Percentiles rank a stretch among this genome's conserved stretches.
phyloP scores from a whole-genome alignment of 2,113 vertebrate genomes.

The Castor canadensis region DNA sequence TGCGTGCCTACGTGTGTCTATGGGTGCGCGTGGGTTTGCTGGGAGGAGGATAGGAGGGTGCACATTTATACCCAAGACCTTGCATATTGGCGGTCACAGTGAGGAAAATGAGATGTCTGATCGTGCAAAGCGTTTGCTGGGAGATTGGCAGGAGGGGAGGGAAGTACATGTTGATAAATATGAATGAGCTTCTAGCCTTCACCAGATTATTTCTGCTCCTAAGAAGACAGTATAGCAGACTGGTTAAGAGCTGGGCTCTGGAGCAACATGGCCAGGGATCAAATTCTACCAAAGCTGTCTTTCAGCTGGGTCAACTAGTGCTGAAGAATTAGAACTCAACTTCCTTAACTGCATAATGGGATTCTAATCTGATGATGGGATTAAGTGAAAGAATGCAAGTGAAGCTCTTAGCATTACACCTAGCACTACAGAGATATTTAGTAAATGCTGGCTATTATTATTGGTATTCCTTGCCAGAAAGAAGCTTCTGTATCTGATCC shows the following conservation, averaged over 20 bases:
- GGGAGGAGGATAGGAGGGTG: not conserved
- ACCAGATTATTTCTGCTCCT: not conserved
- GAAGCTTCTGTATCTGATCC: not conserved
- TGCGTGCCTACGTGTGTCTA: not conserved
- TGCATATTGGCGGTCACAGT: not conserved
- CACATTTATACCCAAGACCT: slow-evolving; percentile 20
- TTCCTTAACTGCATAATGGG: not conserved
- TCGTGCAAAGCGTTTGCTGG: slow-evolving; percentile 8
- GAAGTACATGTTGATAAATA: slow-evolving; percentile 11
- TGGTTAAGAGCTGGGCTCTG: not conserved
- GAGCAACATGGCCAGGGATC: not conserved
- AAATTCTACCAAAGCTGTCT: not conserved
- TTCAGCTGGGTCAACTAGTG: not conserved
- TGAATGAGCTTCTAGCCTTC: not conserved
- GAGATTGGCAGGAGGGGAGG: slow-evolving; percentile 51
- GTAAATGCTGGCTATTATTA: not conserved
- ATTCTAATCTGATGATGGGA: not conserved
- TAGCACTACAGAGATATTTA: not conserved
- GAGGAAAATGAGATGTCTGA: slow-evolving; percentile 65
- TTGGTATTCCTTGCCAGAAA: not conserved
- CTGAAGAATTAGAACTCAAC: not conserved
- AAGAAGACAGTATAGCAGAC: not conserved
- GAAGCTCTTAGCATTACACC: not conserved
- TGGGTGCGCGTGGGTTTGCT: not conserved
- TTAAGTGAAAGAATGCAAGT: not conserved